These are phyloP conservation scores for Amazona ochrocephala DNA, from an alignment of 2,797 vertebrate species.

Conservation along the genomic window DNA sequence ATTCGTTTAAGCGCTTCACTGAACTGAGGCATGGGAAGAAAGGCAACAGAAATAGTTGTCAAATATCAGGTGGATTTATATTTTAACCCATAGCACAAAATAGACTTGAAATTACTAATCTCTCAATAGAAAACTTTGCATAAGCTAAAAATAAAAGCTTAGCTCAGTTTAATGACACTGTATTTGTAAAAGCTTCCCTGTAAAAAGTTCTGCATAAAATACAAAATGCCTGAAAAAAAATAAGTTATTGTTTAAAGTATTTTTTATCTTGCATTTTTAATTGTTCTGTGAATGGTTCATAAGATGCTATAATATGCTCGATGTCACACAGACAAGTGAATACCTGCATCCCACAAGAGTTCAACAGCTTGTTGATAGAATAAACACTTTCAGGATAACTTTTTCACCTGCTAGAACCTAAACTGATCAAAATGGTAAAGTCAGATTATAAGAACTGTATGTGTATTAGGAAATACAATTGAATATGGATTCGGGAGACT, in stretches of 20 bases:
- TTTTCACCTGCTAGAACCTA: not conserved
- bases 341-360: not conserved
- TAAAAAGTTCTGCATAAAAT: not conserved
- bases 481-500: conserved; percentile 5
- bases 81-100: not conserved
- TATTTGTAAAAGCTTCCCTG: not conserved
- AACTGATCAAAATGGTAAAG: not conserved
- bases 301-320: not conserved
- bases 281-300: not conserved
- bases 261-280: not conserved
- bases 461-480: conserved; percentile 36
- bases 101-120: not conserved
- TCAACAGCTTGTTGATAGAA: not conserved
- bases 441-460: not conserved
- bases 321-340: not conserved
- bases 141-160: not conserved
- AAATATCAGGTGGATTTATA: not conserved
- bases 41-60: not conserved
- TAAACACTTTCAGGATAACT: not conserved
- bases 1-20: not conserved
- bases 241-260: not conserved
- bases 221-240: not conserved
- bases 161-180: not conserved
- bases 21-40: not conserved
- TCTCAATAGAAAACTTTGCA: not conserved